These are phyloP conservation scores for Zygaena filipendulae DNA, from an alignment of 2,888 invertebrate genomes.

Conservation along the genomic window DNA sequence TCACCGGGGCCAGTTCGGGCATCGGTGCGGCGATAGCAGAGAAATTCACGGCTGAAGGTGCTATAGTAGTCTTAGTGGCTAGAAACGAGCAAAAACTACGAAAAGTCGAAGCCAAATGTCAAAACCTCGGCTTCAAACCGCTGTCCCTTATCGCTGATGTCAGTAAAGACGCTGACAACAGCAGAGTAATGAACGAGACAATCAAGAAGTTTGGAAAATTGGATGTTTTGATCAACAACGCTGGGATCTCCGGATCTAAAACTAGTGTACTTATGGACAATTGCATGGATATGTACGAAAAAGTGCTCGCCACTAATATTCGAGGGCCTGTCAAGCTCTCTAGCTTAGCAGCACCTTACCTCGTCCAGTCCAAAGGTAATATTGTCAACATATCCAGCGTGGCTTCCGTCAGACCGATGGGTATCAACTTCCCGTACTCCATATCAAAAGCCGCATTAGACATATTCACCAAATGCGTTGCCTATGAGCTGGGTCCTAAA, in stretches of 20 bases:
- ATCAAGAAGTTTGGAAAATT: slow-evolving; percentile 30
- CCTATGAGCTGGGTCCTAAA: slow-evolving; percentile 77
- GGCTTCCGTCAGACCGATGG: slow-evolving; percentile 28
- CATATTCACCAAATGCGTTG: slow-evolving; percentile 86
- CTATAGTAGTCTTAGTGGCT: slow-evolving; percentile 35
- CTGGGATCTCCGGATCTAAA: too few relatives aligned
- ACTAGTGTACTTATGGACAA: slow-evolving; percentile 24
- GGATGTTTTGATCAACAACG: slow-evolving; percentile 44
- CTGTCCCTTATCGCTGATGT: slow-evolving; percentile 38
- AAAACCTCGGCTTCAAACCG: slow-evolving; percentile 28
- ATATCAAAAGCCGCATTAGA: slow-evolving; percentile 86
- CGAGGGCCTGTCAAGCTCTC: slow-evolving; percentile 39
- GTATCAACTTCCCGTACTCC: slow-evolving; percentile 35
- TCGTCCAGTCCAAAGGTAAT: slow-evolving; percentile 31
- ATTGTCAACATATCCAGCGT: slow-evolving; percentile 46
- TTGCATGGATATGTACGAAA: slow-evolving; percentile 31
- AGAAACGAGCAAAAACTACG: slow-evolving; percentile 36
- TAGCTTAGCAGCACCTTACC: slow-evolving; percentile 28
- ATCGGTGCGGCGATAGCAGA: slow-evolving; percentile 42
- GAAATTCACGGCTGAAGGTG: slow-evolving; percentile 34
- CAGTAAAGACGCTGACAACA: slow-evolving; percentile 29
- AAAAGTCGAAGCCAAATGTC: slow-evolving; percentile 31
- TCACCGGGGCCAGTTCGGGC: too few relatives aligned
- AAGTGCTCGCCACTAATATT: slow-evolving; percentile 37
- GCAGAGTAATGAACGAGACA: slow-evolving; percentile 33